Conservation (phyloP, 1,140 invertebrate genomes). For the Macrosteles quadrilineatus region DNA sequence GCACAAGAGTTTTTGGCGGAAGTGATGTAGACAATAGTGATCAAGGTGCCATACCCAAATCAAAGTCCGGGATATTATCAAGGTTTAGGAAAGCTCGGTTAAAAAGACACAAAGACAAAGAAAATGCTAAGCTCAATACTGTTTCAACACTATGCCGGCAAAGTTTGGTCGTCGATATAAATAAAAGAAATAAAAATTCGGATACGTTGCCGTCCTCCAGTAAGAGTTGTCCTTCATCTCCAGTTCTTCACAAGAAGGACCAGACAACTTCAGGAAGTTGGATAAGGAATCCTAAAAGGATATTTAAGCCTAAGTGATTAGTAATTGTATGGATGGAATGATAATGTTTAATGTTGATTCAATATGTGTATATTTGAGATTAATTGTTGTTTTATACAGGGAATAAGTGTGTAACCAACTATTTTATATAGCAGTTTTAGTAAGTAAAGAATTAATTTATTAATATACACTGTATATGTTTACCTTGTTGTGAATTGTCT, state of each 20-base stretch:
- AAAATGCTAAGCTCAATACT: conserved; percentile 53
- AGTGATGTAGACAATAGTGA: background rate
- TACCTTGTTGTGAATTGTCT: too few species aligned
- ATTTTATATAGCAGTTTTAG: background rate
- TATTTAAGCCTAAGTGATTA: conserved; percentile 13
- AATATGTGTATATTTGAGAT: background rate
- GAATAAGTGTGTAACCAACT: background rate
- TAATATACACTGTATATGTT: too few species aligned
- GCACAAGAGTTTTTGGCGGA: background rate
- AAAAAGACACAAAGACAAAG: conserved; percentile 51
- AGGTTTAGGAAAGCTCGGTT: conserved; percentile 61
- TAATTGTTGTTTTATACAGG: background rate
- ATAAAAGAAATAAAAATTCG: conserved; percentile 33
- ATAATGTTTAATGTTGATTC: background rate
- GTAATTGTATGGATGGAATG: background rate
- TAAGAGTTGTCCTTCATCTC: conserved; percentile 46
- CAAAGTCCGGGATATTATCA: conserved; percentile 56
- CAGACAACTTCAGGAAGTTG: conserved; percentile 11
- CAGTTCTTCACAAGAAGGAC: conserved; percentile 39
- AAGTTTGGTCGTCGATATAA: conserved; percentile 63
- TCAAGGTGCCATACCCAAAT: conserved; percentile 28
- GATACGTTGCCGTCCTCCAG: conserved; percentile 32
- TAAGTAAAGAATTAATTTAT: too few species aligned
- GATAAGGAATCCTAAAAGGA: conserved; percentile 22
- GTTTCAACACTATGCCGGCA: conserved; percentile 65